Percentiles rank a stretch among this genome's conserved stretches.
Evolutionary conservation across 2,797 vertebrate genomes (phyloP).

Genomic region (Meriones psammophilus): DNA sequence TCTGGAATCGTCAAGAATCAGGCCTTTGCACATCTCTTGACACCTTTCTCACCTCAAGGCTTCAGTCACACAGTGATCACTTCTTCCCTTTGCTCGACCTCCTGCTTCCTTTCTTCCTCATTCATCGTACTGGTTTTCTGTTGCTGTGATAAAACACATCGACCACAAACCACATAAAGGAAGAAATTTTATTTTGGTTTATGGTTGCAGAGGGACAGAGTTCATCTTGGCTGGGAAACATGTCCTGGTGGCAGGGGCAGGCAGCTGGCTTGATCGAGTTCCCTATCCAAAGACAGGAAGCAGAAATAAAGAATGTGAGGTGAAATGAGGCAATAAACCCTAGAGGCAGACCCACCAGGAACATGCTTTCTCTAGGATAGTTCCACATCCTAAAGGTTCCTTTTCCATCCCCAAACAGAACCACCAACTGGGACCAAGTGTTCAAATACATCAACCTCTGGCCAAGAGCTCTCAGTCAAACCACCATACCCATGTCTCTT

Average conservation of each 20-base stretch:
- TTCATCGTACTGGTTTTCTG: not conserved
- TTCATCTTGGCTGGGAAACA: not conserved
- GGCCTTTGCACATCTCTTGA: not conserved
- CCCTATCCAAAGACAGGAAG: not conserved
- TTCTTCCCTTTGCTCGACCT: too few species aligned
- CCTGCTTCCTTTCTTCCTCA: fast-evolving
- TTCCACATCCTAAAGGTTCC: not conserved
- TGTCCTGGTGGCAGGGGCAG: not conserved
- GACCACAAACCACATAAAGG: not conserved
- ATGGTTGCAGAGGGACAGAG: not conserved
- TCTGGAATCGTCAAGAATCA: not conserved
- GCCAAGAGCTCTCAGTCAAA: not conserved
- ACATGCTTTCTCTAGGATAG: not conserved
- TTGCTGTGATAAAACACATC: not conserved
- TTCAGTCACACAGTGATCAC: not conserved
- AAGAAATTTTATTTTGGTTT: not conserved
- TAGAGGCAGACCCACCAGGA: not conserved
- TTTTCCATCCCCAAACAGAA: not conserved
- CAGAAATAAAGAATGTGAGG: not conserved
- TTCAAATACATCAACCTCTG: not conserved
- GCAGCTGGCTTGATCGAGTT: not conserved
- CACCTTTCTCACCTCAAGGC: not conserved
- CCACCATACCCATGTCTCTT: too few species aligned
- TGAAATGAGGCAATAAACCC: not conserved
- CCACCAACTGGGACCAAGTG: too few species aligned